Base-by-base conservation (phyloP, 2,888 invertebrate genomes). In the Nebria brevicollis region DNA sequence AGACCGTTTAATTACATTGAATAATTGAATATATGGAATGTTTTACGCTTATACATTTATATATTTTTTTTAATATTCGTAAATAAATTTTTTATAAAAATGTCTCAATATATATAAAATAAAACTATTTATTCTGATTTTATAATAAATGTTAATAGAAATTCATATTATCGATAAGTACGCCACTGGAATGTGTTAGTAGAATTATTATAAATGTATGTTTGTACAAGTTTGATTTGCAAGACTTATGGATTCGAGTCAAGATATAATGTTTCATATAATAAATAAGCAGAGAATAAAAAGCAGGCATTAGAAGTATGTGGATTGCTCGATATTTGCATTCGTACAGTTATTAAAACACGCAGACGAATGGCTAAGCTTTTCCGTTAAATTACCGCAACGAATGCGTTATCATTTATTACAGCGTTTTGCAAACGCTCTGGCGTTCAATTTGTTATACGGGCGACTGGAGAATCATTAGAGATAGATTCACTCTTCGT, bases 401-500 rank as follows among this genome's bases (percentile, higher is more conserved):
- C 54, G 54, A 54, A 54, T 54, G 54, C 54, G 54, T 54, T 54
- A 54, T 54, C 54, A 54, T 54, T 54, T 54, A 54, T 54, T 54
- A 54, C 54, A 54, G 13, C 54, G 54, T 54, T 54, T 54, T 54
- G 54, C 54, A 13, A 54, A 54, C 54, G 13, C 54, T 13, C 54
- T 0, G 54, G 8, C 54, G 13, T 54, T 54, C 54, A 54, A 54
- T 54, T 54, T 54, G 54, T 54, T 54, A 54, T 54, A 54, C 54
- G 13, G 54, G 54, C 54, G 54, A 54, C 54, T 54, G 13, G 54
- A 6, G 54, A 54, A 54, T 54, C 54, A 54, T 54, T 54, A 54
- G 54, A 54, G 54, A 54, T 54, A 54, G 54, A 54, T 54, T 54
- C 54, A 54, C 54, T 54, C 54, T 54, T 54, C 54, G 13, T 54